phyloP scores from a whole-genome alignment of 2,888 invertebrate species.

The Drosophila kuntzei region DNA sequence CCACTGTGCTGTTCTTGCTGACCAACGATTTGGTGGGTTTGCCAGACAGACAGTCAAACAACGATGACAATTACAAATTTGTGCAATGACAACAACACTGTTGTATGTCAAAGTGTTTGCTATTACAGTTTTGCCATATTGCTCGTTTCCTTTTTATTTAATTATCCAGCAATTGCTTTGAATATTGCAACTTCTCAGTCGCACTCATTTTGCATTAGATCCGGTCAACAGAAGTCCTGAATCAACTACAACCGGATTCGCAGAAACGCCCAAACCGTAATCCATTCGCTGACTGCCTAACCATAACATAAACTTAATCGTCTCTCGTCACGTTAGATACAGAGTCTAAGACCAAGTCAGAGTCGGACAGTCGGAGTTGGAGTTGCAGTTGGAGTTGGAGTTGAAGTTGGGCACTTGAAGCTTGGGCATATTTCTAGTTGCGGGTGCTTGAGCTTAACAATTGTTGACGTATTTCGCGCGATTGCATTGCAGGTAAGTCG shows the following conservation, averaged over 20 bases:
- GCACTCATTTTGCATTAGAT: constrained; percentile 55
- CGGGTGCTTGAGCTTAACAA: constrained; percentile 71
- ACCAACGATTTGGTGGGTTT: constrained; percentile 10
- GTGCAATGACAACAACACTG: constrained; percentile 25
- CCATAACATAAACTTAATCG: constrained; percentile 38
- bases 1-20: constrained; percentile 35
- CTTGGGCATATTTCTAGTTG: constrained; percentile 57
- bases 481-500: constrained; percentile 38
- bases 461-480: constrained; percentile 58
- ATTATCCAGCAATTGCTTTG: constrained; percentile 57
- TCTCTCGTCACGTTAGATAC: constrained; percentile 38
- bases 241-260: constrained; percentile 57
- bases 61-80: constrained; percentile 72
- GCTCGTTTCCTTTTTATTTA: constrained; percentile 70
- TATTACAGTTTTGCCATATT: constrained; percentile 59
- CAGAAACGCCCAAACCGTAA: constrained; percentile 56
- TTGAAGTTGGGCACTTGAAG: constrained; percentile 35
- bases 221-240: constrained; percentile 54
- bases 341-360: constrained; percentile 15
- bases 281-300: constrained; percentile 10
- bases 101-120: constrained; percentile 30
- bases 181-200: constrained; percentile 30
- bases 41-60: constrained; percentile 29
- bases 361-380: constrained; percentile 6
- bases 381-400: constrained; percentile 16